Evolutionary conservation across 2,797 vertebrate genomes (phyloP), one percentile per base, ranked within the genome.

Genomic region (Taenioides sp.): DNA sequence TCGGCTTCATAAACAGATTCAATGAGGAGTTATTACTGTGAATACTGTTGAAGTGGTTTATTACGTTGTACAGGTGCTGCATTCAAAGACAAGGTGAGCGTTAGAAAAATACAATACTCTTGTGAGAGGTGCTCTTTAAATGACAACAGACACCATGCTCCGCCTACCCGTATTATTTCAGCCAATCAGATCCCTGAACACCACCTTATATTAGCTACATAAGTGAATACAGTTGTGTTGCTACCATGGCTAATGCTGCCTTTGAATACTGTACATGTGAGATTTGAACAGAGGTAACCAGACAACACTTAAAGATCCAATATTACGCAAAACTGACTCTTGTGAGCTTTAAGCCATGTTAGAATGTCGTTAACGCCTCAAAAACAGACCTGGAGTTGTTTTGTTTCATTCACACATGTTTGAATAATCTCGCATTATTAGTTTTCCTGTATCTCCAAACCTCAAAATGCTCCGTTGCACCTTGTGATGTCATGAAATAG

Each of bases 51-150:
- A 85, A 78, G 82, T 80, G 80, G 57, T 73, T 34, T 75, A 73
- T 67, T 65, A 86, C 79, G 63, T 37, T 84, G 80, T 68, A 78
- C 82, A 62, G 74, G 84, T 89, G 86, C 75, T 71, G 71, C 84
- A 80, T 86, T 86, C 80, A 90, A 88, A 87, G 75, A 89, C 82
- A 80, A 78, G 77, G 79, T 87, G 80, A 85, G 86, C 83, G 82
- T 84, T 88, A 91, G 70, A 91, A 92, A 92, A 92, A 90, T 89
- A 91, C 88, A 85, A 87, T 84, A 83, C 83, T 87, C 82, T 78
- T 70, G 78, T 83, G 78, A 89, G 74, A 77, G 82, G 77, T 12
- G 70, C 79, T 85, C 77, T 69, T 78, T 23, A 17, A 74, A 74
- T 85, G 74, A 77, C 76, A 84, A 82, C 79, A 86, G 78, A 83